Base-by-base conservation (phyloP, 2,797 vertebrate species). In the Decapterus maruadsi region DNA sequence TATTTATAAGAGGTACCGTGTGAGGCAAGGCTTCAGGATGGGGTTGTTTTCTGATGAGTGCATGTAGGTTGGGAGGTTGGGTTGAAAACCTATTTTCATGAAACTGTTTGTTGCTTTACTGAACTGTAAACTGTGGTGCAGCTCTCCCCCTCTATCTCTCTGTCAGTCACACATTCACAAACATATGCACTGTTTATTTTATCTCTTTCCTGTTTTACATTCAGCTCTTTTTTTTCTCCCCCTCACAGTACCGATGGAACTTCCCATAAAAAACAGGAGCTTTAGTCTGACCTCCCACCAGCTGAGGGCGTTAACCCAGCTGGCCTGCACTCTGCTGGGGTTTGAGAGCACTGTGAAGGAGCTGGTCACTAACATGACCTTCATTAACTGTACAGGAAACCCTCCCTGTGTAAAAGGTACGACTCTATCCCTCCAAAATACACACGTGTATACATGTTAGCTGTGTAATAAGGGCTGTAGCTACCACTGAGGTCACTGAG, bases 241-340 rank as follows among this genome's bases (percentile, higher is more conserved):
- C 17, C 76, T 73, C 51, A 67, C 90, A 97, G 96, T 89, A n/a
- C 93, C 94, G 40, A 83, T 95, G 80, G 95, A 96, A 77, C 87
- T 72, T 81, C 88, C 91, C 14, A 85, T 76, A 65, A 95, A 95
- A 90, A 94, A 70, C 79, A 93, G 92, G 64, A 95, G 91, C 75
- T 93, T 96, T 87, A 95, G 90, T 86, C 92, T 99, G 78, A 96
- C 96, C 10, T 94, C 96, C 60, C 93, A 97, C 92, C 97, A 98
- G 87, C 92, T 99, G 72, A 94, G 83, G 86, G 95, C 94, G 63
- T 94, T 99, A 86, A 96, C 96, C 73, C 94, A 94, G 81, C 94
- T 99, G 67, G 92, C 93, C 85, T 92, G 94, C 82, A 92, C 92
- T 6, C 93, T 98, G 79, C 90, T 97, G 89, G 87, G 93, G 57